These are phyloP conservation scores for Acrobeloides nanus DNA, from an alignment of 2,888 invertebrate genomes.

Conservation along the genomic window DNA sequence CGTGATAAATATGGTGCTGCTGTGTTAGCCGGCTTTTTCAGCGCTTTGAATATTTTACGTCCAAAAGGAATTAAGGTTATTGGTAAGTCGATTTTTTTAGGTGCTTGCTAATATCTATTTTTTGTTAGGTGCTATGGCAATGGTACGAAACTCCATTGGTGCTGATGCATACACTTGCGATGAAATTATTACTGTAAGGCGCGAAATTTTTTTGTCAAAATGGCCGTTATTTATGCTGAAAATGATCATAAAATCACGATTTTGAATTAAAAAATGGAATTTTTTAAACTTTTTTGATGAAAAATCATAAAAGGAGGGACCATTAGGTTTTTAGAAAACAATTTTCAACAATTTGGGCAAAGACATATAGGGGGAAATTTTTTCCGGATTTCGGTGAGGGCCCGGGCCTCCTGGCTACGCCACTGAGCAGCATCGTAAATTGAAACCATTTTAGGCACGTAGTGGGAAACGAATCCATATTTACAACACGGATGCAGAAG, in stretches of 20 bases:
- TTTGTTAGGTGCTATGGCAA: conserved; percentile 70
- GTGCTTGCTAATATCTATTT: too few relatives aligned
- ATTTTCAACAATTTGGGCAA: too few relatives aligned
- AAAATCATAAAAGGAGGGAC: too few relatives aligned
- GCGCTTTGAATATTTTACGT: conserved; percentile 58
- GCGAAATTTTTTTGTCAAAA: conserved; percentile 57
- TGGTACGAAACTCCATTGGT: conserved; percentile 85
- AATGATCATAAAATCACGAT: too few relatives aligned
- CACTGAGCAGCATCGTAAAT: conserved; percentile 2
- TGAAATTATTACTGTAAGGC: conserved; percentile 68
- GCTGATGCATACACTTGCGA: conserved; percentile 62
- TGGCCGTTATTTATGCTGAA: not conserved
- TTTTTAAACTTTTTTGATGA: too few relatives aligned
- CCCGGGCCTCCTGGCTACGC: not conserved
- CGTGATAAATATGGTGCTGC: conserved; percentile 92
- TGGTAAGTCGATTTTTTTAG: too few relatives aligned
- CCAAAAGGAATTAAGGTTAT: conserved; percentile 59
- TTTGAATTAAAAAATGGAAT: too few relatives aligned
- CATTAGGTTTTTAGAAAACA: too few relatives aligned
- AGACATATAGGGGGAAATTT: too few relatives aligned
- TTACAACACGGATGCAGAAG: conserved; percentile 91
- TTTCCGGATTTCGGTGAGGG: too few relatives aligned
- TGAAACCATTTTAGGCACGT: conserved; percentile 55
- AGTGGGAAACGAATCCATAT: conserved; percentile 76
- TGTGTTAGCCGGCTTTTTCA: conserved; percentile 81